These are phyloP conservation scores for pig (Sus scrofa) DNA, from an alignment of 2,113 vertebrate genomes.

Conservation along the genomic window T2T-Sscrofa CM000812.6:215978501-215979000, in stretches of 20 bases:
- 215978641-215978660: background rate
- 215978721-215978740: background rate
- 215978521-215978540: background rate
- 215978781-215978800: background rate
- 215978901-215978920: background rate
- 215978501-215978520: background rate
- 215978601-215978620: background rate
- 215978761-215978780: background rate
- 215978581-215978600: background rate
- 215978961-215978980: background rate
- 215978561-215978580: background rate
- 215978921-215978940: background rate
- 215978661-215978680: background rate
- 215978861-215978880: background rate
- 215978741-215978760: background rate
- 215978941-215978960: no score
- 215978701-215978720: background rate
- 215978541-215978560: conserved; percentile 24
- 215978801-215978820: background rate
- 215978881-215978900: background rate
- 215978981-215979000: background rate
- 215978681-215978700: background rate
- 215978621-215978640: background rate
- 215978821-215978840: background rate
- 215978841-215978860: background rate